phyloP scores from a whole-genome alignment of 2,113 vertebrate genomes.

The Corythaixoides concolor region DNA sequence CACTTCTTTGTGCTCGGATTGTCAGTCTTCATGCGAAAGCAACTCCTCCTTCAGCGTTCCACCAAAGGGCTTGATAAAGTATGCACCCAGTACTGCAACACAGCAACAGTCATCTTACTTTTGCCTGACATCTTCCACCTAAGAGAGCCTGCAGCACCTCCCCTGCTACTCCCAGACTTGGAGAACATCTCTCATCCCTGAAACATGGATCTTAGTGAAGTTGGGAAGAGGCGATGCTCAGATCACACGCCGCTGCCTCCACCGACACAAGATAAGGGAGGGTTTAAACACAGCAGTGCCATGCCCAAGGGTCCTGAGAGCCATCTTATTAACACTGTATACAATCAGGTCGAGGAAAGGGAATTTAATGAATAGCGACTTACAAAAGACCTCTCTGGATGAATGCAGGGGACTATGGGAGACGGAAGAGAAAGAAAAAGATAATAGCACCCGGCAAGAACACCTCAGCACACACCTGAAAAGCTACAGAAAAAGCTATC shows the following conservation, averaged over 20 bases:
- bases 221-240: not conserved
- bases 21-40: not conserved
- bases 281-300: not conserved
- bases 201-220: not conserved
- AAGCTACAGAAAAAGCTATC: not conserved
- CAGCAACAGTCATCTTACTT: not conserved
- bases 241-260: not conserved
- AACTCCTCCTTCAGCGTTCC: not conserved
- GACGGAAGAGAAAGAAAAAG: not conserved
- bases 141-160: not conserved
- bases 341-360: not conserved
- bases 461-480: not conserved
- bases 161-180: not conserved
- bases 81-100: not conserved
- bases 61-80: not conserved
- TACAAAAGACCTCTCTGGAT: slow-evolving; percentile 5
- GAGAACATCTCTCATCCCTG: not conserved
- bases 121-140: not conserved
- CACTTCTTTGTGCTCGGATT: not conserved
- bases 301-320: not conserved
- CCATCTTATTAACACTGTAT: not conserved
- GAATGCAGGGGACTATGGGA: not conserved
- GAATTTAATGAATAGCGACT: not conserved
- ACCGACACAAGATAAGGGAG: not conserved
- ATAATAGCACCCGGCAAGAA: not conserved